These are phyloP conservation scores for Mus minutoides DNA, from an alignment of 2,797 vertebrate species.

Conservation along the genomic window DNA sequence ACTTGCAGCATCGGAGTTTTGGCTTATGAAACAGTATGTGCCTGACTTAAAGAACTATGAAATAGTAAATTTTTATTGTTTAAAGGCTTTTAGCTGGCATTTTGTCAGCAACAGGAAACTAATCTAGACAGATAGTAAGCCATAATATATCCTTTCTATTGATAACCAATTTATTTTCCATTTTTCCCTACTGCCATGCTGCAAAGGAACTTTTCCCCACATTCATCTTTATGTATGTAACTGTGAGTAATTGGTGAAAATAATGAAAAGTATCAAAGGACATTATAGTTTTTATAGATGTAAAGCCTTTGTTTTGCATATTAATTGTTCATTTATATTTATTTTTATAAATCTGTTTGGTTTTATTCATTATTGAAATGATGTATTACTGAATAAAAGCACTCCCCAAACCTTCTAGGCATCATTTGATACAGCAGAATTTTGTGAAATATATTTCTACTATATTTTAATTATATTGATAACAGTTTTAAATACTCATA, in stretches of 20 bases:
- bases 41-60: not conserved
- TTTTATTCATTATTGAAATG: not conserved
- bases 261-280: not conserved
- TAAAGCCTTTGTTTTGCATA: not conserved
- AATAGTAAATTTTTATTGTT: not conserved
- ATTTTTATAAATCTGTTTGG: not conserved
- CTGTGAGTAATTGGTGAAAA: not conserved
- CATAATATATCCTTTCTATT: not conserved
- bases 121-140: conserved; percentile 10
- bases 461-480: not conserved
- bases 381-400: not conserved
- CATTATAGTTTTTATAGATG: not conserved
- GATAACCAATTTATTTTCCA: not conserved
- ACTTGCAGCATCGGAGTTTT: not conserved
- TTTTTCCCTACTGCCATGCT: not conserved
- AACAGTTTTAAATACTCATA: not conserved
- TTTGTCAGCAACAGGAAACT: not conserved
- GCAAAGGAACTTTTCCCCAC: not conserved
- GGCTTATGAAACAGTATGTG: not conserved
- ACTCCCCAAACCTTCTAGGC: not conserved
- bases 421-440: not conserved
- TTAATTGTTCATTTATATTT: not conserved
- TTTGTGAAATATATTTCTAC: not conserved
- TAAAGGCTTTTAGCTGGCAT: not conserved
- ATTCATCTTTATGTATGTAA: not conserved